Evolutionary conservation across 2,113 vertebrate species (phyloP), one percentile per base, ranked within the genome.

Genomic region (Pituophis catenifer): DNA sequence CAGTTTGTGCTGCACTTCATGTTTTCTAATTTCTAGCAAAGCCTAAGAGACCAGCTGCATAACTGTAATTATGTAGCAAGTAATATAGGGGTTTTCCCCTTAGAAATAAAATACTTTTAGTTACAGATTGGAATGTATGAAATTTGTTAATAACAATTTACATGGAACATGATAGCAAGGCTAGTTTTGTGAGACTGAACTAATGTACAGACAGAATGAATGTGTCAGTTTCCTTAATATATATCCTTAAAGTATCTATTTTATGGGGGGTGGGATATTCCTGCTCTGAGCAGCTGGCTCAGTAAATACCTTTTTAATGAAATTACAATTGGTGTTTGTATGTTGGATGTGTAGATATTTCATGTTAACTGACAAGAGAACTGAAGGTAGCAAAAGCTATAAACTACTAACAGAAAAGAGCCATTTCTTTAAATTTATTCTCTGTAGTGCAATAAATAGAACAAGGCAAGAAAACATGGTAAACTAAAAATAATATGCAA

Each of bases 221-320:
- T 92, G 59, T 96, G 95, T 94, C 92, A 70, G 90, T 96, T 95
- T 91, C 89, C 44, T 93, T 95, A 96, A 97, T 96, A 96, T 96
- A 96, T 95, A 70, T 92, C 92, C 95, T 81, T 81, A 38, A 95
- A 93, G 95, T 94, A 94, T 93, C 95, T 96, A 23, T 89, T 91
- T 52, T 70, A 21, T 93, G 55, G 11, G n/a, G 53, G 5, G 12
- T 15, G 29, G 29, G 29, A n/a, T 89, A 54, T 94, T 95, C 87
- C 93, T 96, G 50, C 50, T 91, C 94, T 95, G 94, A 97, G 96
- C 96, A 96, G 94, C 96, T 97, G 97, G 95, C 96, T 97, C 97
- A 98, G 96, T 97, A 98, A 97, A 98, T 97, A 97, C 95, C 92
- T 96, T 96, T 97, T 98, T 97, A 98, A 98, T 98, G 96, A 98